phyloP scores from a whole-genome alignment of 2,797 vertebrate species.

The Emydoidea blandingii region DNA sequence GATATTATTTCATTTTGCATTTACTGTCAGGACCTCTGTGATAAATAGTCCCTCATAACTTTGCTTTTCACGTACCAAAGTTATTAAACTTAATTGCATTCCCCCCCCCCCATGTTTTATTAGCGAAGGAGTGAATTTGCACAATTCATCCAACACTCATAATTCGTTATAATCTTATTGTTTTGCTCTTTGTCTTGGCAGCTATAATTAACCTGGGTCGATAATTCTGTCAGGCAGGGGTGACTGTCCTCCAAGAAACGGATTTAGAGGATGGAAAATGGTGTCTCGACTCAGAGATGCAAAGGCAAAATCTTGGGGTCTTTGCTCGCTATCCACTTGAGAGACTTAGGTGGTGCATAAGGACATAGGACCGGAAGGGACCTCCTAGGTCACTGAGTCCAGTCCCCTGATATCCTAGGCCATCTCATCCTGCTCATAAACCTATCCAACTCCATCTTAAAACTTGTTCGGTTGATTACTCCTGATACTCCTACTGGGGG shows the following conservation, averaged over 20 bases:
- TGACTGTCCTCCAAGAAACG: background rate
- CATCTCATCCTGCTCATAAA: no score
- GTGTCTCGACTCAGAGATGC: background rate
- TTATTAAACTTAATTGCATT: conserved; percentile 55
- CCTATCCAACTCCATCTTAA: no score
- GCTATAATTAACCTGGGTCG: conserved; percentile 37
- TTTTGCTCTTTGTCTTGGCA: conserved; percentile 41
- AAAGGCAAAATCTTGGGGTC: background rate
- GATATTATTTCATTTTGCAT: conserved; percentile 47
- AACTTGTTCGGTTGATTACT: no score
- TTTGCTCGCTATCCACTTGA: background rate
- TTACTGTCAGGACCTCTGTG: conserved; percentile 32
- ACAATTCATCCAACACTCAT: background rate
- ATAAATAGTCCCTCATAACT: conserved; percentile 51
- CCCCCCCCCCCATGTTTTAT: background rate
- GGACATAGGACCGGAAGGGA: no score
- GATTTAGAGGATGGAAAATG: background rate
- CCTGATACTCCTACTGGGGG: no score
- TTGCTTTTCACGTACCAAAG: background rate
- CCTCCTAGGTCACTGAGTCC: no score
- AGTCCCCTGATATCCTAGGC: no score
- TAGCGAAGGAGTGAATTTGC: conserved; percentile 33
- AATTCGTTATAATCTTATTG: conserved; percentile 30
- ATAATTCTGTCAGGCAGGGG: conserved; percentile 45
- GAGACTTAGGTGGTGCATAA: background rate